Conservation (phyloP, 2,888 invertebrate species). For the Melikaiella ostensackeni region DNA sequence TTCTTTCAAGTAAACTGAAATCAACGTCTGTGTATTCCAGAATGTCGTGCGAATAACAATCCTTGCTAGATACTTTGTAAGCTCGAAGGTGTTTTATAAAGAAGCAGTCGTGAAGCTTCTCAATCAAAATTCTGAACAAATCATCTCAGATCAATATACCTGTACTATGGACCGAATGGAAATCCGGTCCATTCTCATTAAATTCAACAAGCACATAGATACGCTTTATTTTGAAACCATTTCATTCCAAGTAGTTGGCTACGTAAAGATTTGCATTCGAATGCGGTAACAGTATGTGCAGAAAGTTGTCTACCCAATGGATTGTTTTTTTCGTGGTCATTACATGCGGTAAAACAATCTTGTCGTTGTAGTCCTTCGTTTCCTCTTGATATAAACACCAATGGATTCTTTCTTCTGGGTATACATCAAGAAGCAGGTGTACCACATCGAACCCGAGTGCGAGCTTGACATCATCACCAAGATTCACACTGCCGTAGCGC, state of each 20-base stretch:
- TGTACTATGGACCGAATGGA: slow-evolving; percentile 4
- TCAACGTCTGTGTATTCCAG: too few relatives aligned
- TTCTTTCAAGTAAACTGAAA: too few relatives aligned
- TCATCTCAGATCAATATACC: neutral
- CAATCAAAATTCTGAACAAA: neutral
- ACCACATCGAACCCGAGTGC: too few relatives aligned
- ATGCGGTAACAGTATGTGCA: slow-evolving; percentile 8
- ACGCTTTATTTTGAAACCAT: slow-evolving; percentile 15
- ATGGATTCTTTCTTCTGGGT: too few relatives aligned
- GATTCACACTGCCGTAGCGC: too few relatives aligned
- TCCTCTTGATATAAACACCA: too few relatives aligned
- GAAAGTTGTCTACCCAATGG: neutral
- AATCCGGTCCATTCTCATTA: neutral
- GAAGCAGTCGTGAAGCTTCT: slow-evolving; percentile 23
- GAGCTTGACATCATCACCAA: too few relatives aligned
- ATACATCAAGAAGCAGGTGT: too few relatives aligned
- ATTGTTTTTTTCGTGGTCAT: too few relatives aligned
- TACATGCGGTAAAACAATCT: too few relatives aligned
- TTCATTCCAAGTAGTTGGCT: slow-evolving; percentile 7
- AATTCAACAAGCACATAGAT: slow-evolving; percentile 2
- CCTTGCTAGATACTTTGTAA: slow-evolving; percentile 6
- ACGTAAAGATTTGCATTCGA: neutral
- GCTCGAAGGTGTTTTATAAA: slow-evolving; percentile 13
- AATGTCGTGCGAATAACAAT: too few relatives aligned
- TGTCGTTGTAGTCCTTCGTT: too few relatives aligned